Evolutionary conservation across 2,888 invertebrate genomes (phyloP).

Genomic region (Brenthis ino): DNA sequence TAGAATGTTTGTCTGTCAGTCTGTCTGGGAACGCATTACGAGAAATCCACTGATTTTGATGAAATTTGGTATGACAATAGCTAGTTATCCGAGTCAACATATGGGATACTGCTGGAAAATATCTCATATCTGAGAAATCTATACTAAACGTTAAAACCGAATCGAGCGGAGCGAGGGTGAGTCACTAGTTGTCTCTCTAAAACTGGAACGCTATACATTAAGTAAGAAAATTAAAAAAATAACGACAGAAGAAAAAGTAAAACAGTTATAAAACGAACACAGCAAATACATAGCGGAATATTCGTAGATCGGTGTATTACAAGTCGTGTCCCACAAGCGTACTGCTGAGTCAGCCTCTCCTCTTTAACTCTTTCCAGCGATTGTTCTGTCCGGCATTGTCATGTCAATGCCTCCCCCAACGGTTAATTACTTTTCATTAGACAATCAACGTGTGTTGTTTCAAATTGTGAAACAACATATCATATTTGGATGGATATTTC

Average conservation of each 20-base stretch:
- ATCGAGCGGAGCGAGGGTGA: too few relatives aligned
- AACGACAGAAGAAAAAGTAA: not conserved
- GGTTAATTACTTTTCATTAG: conserved; percentile 82
- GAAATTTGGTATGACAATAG: too few relatives aligned
- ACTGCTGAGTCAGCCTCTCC: conserved; percentile 77
- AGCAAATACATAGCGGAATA: not conserved
- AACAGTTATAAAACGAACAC: not conserved
- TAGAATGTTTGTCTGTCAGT: too few relatives aligned
- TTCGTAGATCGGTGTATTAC: conserved; percentile 48
- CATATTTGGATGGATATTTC: conserved; percentile 17
- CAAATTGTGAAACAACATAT: conserved; percentile 47
- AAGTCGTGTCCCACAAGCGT: conserved; percentile 62
- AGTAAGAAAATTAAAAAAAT: too few relatives aligned
- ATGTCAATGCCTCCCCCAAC: conserved; percentile 63
- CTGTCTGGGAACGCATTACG: too few relatives aligned
- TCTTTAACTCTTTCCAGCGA: conserved; percentile 75
- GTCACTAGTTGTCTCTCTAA: too few relatives aligned
- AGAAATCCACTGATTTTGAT: too few relatives aligned
- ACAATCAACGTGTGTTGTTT: conserved; percentile 64
- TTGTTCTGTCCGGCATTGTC: conserved; percentile 78
- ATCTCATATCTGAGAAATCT: too few relatives aligned
- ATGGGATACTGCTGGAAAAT: too few relatives aligned
- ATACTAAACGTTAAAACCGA: too few relatives aligned
- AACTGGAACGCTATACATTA: too few relatives aligned
- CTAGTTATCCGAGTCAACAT: too few relatives aligned